A percentile compares a stretch with the other conserved stretches of the same genome.
phyloP scores from a whole-genome alignment of 2,797 vertebrate genomes.

The Acestrorhynchus altus region DNA sequence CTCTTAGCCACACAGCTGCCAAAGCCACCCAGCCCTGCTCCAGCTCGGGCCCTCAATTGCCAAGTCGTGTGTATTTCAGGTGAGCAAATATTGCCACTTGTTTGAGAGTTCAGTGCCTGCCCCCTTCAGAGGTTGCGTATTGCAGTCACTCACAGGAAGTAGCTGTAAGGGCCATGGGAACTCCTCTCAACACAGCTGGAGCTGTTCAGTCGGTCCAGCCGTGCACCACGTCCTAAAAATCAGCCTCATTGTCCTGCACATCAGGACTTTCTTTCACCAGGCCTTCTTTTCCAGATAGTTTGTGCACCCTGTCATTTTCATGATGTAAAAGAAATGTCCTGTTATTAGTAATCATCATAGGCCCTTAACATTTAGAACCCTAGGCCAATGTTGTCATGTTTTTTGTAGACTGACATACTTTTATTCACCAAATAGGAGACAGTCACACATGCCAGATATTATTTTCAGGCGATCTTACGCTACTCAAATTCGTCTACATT shows the following conservation, averaged over 20 bases:
- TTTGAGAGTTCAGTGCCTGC: slow-evolving; percentile 82
- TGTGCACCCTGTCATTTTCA: neutral
- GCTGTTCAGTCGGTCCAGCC: slow-evolving; percentile 71
- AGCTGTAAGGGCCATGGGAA: slow-evolving; percentile 74
- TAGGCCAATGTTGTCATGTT: no score
- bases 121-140: slow-evolving; percentile 83
- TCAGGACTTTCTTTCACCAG: slow-evolving; percentile 42
- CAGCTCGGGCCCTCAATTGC: slow-evolving; percentile 71
- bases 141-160: slow-evolving; percentile 78
- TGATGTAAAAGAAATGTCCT: neutral
- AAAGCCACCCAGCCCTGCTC: slow-evolving; percentile 66
- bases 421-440: no score
- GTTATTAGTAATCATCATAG: neutral
- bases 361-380: neutral
- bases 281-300: slow-evolving; percentile 49
- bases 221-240: slow-evolving; percentile 27
- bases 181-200: slow-evolving; percentile 80
- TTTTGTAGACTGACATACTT: no score
- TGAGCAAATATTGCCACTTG: slow-evolving; percentile 94
- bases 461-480: no score
- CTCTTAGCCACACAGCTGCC: slow-evolving; percentile 85
- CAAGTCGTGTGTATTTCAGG: slow-evolving; percentile 84
- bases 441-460: no score
- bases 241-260: slow-evolving; percentile 36
- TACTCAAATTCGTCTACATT: no score